phyloP scores from a whole-genome alignment of 2,888 invertebrate species.

The Dorcus hopei region DNA sequence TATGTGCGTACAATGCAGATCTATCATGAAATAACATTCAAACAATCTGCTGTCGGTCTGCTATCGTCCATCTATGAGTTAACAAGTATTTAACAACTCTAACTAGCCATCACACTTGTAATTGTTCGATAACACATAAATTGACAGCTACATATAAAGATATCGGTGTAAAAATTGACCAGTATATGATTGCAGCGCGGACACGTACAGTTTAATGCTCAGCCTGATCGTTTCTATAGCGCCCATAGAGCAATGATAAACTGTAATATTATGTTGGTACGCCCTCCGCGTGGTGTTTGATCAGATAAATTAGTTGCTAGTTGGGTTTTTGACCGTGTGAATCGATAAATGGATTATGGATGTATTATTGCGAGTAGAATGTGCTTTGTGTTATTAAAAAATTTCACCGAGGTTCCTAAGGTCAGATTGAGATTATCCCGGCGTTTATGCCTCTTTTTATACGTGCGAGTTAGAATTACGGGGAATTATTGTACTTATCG shows the following conservation, averaged over 20 bases:
- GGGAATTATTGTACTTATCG: neutral
- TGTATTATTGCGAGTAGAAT: constrained; percentile 32
- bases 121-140: constrained; percentile 48
- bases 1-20: constrained; percentile 14
- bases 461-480: neutral
- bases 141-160: constrained; percentile 47
- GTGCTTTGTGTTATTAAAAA: constrained; percentile 26
- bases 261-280: constrained; percentile 41
- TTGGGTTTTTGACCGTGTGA: constrained; percentile 49
- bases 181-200: constrained; percentile 37
- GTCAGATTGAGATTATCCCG: constrained; percentile 18
- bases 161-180: constrained; percentile 40
- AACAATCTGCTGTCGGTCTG: constrained; percentile 14
- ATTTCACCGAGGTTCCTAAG: constrained; percentile 18
- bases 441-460: constrained; percentile 1
- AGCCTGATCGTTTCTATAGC: neutral
- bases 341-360: constrained; percentile 47
- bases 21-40: constrained; percentile 14
- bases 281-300: constrained; percentile 41
- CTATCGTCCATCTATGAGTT: constrained; percentile 33
- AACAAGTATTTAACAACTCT: constrained; percentile 48
- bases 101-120: constrained; percentile 47
- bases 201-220: neutral
- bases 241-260: constrained; percentile 24
- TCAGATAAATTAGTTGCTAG: constrained; percentile 46